Base-by-base conservation (phyloP, 2,888 invertebrate genomes). In the Vanessa cardui region DNA sequence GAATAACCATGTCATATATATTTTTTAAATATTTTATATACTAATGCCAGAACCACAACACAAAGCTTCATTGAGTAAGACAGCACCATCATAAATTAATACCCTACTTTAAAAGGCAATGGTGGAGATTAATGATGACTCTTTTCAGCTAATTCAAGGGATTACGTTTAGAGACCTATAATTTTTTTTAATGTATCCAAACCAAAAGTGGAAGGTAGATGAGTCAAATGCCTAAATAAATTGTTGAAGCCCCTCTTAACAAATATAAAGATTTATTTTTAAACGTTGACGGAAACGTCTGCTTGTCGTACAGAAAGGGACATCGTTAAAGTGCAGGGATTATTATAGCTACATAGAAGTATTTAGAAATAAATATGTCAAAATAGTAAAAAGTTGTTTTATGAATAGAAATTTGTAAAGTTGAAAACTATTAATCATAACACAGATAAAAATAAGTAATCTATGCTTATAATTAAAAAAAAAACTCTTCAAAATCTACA, bases 211-310 rank as follows among this genome's bases (percentile, higher is more conserved):
- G 54, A 69, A 39, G 66, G 70, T 62, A 31, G 66, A 71, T 82
- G 82, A 81, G 70, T 83, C 80, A 78, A 78, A 71, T 68, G 63
- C 39, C 71, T 69, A 73, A 72, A 75, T 69, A 77, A 16, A 33
- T 45, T 31, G 39, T 59, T 33, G 44, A 15, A 63, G 79, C 80
- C 78, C 73, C 80, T 81, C 71, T 68, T 73, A 69, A 81, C 82
- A 81, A 77, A 78, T 80, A 78, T 39, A 75, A 73, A 75, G 71
- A 63, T 76, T 73, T 67, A 74, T 73, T 73, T 76, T 74, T 73
- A 71, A 71, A 73, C 58, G 65, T 68, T 61, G 64, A 71, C 63
- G 64, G 66, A 70, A 61, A 70, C 68, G 63, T 70, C 68, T 9
- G 6, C 20, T 49, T 20, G 8, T 26, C 6, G 16, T 31, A 15